Conservation (phyloP, 2,888 invertebrate genomes). For the Papilio elwesi region DNA sequence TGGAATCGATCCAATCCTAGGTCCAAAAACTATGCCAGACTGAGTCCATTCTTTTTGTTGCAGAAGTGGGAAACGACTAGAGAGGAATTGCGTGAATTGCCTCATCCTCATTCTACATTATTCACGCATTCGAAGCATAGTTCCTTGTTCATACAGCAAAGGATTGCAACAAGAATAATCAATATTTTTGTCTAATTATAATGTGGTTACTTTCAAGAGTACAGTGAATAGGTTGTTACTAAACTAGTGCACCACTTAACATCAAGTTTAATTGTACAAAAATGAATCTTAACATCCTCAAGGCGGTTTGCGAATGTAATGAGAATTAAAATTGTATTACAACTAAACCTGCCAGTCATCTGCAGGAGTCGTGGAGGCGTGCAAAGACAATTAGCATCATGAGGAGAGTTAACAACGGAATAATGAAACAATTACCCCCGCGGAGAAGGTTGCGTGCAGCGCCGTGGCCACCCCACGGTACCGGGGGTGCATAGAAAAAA, state of each 20-base stretch:
- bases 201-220: too few relatives aligned
- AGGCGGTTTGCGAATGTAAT: neutral
- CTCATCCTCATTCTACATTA: too few relatives aligned
- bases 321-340: neutral
- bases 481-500: slow-evolving; percentile 72
- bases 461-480: slow-evolving; percentile 50
- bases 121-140: too few relatives aligned
- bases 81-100: too few relatives aligned
- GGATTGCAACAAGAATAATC: too few relatives aligned
- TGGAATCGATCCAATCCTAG: neutral
- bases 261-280: too few relatives aligned
- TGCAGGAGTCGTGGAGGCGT: slow-evolving; percentile 34
- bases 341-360: slow-evolving; percentile 12
- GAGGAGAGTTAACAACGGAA: slow-evolving; percentile 81
- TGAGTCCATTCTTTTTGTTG: neutral
- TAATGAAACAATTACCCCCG: slow-evolving; percentile 82
- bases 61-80: too few relatives aligned
- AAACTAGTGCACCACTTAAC: too few relatives aligned
- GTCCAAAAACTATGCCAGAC: neutral
- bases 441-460: slow-evolving; percentile 69
- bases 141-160: too few relatives aligned
- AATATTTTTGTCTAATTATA: too few relatives aligned
- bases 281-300: too few relatives aligned
- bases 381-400: slow-evolving; percentile 68
- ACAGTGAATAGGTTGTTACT: too few relatives aligned